These are phyloP conservation scores for Agapetus fuscipes DNA, from an alignment of 2,888 invertebrate species.

Conservation along the genomic window DNA sequence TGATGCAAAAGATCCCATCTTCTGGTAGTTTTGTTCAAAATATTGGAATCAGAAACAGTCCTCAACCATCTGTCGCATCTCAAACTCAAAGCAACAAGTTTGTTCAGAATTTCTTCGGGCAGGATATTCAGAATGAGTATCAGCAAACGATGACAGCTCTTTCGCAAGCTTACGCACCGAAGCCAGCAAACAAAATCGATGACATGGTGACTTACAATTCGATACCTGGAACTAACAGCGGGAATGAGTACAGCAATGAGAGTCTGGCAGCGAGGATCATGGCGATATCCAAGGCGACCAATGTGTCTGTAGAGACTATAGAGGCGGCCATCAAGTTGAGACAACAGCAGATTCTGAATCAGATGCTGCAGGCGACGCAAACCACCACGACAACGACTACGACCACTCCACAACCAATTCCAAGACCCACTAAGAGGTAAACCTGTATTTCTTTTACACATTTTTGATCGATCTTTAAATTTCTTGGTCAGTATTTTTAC, in stretches of 20 bases:
- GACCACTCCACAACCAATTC: slow-evolving; percentile 30
- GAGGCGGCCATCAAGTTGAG: slow-evolving; percentile 63
- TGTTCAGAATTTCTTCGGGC: slow-evolving; percentile 26
- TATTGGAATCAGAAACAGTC: slow-evolving; percentile 28
- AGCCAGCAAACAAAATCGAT: slow-evolving; percentile 39
- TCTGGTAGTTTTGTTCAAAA: slow-evolving; percentile 26
- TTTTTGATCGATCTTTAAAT: too few relatives aligned
- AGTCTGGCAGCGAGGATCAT: slow-evolving; percentile 38
- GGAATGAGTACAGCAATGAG: slow-evolving; percentile 32
- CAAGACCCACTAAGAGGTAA: slow-evolving; percentile 28
- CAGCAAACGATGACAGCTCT: slow-evolving; percentile 27
- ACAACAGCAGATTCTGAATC: slow-evolving; percentile 58
- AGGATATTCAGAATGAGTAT: too few relatives aligned
- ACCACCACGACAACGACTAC: slow-evolving; percentile 42
- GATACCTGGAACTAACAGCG: slow-evolving; percentile 4
- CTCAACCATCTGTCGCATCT: slow-evolving; percentile 6
- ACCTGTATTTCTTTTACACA: not conserved
- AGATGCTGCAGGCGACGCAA: slow-evolving; percentile 41
- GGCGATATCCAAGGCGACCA: slow-evolving; percentile 57
- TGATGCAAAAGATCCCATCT: slow-evolving; percentile 25
- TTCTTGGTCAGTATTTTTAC: too few relatives aligned
- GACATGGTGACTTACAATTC: slow-evolving; percentile 25
- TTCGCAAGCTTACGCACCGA: slow-evolving; percentile 26
- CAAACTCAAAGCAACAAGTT: slow-evolving; percentile 1
- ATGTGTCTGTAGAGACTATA: slow-evolving; percentile 68